These are phyloP conservation scores for Pseudorasbora parva DNA, from an alignment of 2,113 vertebrate species.

Conservation along the genomic window DNA sequence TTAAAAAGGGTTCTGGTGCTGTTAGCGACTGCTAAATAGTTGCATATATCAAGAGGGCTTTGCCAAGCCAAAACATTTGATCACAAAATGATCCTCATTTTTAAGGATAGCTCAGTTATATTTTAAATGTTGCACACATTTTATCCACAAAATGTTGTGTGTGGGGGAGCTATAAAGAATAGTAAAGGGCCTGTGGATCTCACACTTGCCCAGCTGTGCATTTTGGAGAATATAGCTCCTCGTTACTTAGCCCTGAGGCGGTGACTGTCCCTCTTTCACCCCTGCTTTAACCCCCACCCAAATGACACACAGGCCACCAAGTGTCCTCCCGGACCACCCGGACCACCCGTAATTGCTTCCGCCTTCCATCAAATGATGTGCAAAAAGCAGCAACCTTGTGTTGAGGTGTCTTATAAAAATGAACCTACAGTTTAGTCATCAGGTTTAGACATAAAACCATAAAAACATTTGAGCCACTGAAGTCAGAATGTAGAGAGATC, in stretches of 20 bases:
- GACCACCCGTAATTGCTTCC: conserved; percentile 72
- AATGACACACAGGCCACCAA: conserved; percentile 73
- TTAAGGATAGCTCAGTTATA: neutral
- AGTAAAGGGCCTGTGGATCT: conserved; percentile 10
- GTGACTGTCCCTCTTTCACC: conserved; percentile 51
- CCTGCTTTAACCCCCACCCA: conserved; percentile 55
- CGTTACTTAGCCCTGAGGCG: conserved; percentile 60
- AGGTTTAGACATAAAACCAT: neutral
- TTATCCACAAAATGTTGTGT: neutral
- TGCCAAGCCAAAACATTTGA: neutral
- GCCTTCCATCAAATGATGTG: conserved; percentile 59
- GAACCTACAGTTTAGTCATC: neutral
- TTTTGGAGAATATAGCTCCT: conserved; percentile 67
- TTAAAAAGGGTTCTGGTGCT: neutral
- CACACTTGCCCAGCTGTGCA: conserved; percentile 56
- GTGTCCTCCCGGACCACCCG: conserved; percentile 68
- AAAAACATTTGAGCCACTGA: neutral
- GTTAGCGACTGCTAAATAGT: neutral
- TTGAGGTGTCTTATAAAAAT: neutral
- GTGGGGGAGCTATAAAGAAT: neutral
- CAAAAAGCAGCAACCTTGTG: conserved; percentile 38
- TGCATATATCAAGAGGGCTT: neutral
- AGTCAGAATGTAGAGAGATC: neutral
- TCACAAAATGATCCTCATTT: no score
- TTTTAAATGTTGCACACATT: neutral